Evolutionary conservation across 2,113 vertebrate species (phyloP).

Genomic region (Cranoglanis bouderius): DNA sequence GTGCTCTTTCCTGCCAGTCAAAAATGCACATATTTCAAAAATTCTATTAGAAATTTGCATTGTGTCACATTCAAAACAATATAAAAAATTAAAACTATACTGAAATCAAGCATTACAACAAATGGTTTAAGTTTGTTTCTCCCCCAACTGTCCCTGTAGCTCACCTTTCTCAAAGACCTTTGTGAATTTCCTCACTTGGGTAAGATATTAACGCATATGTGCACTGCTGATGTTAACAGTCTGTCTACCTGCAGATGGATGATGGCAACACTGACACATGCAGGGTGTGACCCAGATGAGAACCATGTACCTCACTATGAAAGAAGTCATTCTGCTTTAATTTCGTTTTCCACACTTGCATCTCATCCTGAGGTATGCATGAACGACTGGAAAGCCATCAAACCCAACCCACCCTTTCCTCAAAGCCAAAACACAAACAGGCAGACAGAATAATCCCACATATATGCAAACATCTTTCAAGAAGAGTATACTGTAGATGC

Average conservation of each 20-base stretch:
- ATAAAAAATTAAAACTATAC: slow-evolving; percentile 50
- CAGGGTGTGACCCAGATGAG: slow-evolving; percentile 2
- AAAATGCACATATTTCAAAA: slow-evolving; percentile 48
- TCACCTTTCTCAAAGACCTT: slow-evolving; percentile 16
- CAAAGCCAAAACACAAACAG: slow-evolving; percentile 62
- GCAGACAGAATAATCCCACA: slow-evolving; percentile 60
- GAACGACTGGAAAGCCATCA: slow-evolving; percentile 25
- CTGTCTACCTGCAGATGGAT: slow-evolving; percentile 38
- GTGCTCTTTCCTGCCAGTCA: slow-evolving; percentile 50
- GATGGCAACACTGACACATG: slow-evolving; percentile 37
- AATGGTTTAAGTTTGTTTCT: slow-evolving; percentile 45
- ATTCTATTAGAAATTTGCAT: slow-evolving; percentile 58
- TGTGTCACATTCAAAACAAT: slow-evolving; percentile 59
- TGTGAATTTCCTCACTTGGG: background rate
- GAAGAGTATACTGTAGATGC: slow-evolving; percentile 70
- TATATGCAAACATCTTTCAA: slow-evolving; percentile 69
- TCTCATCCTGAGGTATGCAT: slow-evolving; percentile 56
- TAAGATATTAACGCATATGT: background rate
- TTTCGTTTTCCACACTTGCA: background rate
- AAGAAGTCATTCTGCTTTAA: slow-evolving; percentile 22
- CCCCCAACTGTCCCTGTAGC: slow-evolving; percentile 23
- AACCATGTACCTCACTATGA: slow-evolving; percentile 32
- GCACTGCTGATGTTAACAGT: slow-evolving; percentile 33
- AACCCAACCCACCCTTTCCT: slow-evolving; percentile 5
- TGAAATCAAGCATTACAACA: slow-evolving; percentile 55